These are phyloP conservation scores for Pollachius pollachius DNA, from an alignment of 2,113 vertebrate genomes.

Conservation along the genomic window DNA sequence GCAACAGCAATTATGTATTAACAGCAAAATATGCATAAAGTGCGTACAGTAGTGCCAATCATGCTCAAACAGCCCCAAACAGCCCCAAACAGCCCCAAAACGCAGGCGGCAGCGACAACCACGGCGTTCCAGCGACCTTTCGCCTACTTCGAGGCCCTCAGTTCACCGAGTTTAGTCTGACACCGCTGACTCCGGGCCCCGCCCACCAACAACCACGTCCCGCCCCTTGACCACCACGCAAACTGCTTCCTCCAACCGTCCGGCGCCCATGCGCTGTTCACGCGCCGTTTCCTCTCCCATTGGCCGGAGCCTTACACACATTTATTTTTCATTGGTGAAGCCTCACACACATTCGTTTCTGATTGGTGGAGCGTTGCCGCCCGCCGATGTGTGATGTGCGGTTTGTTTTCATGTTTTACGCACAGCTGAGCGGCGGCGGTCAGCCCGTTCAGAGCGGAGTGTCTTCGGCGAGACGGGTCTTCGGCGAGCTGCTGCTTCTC, in stretches of 20 bases:
- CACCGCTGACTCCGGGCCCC: constrained; percentile 75
- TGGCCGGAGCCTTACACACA: constrained; percentile 66
- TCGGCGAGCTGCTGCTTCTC: constrained; percentile 56
- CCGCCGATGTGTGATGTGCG: constrained; percentile 70
- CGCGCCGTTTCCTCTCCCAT: constrained; percentile 74
- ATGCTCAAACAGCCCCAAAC: too few species aligned
- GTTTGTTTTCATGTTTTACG: constrained; percentile 72
- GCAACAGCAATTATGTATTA: too few species aligned
- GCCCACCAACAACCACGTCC: background rate
- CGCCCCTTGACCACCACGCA: constrained; percentile 76
- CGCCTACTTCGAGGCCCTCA: constrained; percentile 77
- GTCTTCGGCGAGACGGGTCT: constrained; percentile 25
- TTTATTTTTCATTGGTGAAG: constrained; percentile 72
- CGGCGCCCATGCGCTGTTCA: constrained; percentile 83
- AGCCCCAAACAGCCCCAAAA: too few species aligned
- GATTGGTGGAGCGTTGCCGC: constrained; percentile 78
- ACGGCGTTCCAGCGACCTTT: constrained; percentile 77
- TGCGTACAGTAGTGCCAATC: too few species aligned
- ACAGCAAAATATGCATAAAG: too few species aligned
- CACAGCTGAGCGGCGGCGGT: constrained; percentile 74
- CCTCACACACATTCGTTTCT: constrained; percentile 51
- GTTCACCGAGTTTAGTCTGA: constrained; percentile 77
- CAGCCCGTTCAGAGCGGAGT: constrained; percentile 54
- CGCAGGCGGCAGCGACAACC: constrained; percentile 54
- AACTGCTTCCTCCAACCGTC: constrained; percentile 74